Evolutionary conservation across 2,113 vertebrate species (phyloP).

Genomic region (Peromyscus leucopus): DNA sequence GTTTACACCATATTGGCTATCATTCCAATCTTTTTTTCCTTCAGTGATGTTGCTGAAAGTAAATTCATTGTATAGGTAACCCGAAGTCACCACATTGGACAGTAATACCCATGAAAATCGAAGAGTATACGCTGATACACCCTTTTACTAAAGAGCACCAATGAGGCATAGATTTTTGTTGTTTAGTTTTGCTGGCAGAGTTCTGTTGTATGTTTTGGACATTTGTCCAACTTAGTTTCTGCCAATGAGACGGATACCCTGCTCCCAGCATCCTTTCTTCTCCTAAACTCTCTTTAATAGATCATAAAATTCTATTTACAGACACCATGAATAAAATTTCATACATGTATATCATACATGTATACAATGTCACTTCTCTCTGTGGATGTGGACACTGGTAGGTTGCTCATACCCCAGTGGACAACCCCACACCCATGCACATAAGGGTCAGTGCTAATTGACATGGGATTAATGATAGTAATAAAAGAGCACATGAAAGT

Average conservation of each 20-base stretch:
- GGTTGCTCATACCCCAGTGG: neutral
- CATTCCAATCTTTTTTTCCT: neutral
- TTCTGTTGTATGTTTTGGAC: neutral
- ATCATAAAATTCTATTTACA: neutral
- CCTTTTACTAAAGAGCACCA: neutral
- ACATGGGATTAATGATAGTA: neutral
- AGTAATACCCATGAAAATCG: neutral
- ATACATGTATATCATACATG: neutral
- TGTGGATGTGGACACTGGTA: neutral
- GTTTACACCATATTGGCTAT: neutral
- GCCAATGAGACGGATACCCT: no score
- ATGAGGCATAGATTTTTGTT: neutral
- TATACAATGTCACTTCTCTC: neutral
- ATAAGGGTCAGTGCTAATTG: neutral
- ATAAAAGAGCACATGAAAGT: neutral
- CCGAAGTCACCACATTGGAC: neutral
- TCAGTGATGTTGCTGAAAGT: neutral
- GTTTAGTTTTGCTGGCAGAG: neutral
- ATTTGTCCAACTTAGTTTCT: neutral
- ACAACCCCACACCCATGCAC: neutral
- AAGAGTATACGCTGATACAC: neutral
- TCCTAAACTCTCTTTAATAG: neutral
- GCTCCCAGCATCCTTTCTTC: neutral
- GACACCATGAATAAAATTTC: neutral
- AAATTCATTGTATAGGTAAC: neutral